phyloP scores from a whole-genome alignment of 2,113 vertebrate genomes.

The Nannospalax galili region DNA sequence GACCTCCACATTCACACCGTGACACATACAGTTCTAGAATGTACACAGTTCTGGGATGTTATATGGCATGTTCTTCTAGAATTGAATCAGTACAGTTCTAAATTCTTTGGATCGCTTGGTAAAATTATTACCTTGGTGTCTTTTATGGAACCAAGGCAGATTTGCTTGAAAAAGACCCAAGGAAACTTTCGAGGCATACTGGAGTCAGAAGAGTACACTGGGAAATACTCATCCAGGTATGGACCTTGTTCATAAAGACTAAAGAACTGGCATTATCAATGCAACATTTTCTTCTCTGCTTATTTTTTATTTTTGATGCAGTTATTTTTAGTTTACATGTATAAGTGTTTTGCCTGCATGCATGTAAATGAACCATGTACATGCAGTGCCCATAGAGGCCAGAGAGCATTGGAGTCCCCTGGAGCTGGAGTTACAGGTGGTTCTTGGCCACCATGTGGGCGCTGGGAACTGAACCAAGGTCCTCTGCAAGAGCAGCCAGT shows the following conservation, averaged over 20 bases:
- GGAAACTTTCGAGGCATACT: conserved; percentile 4
- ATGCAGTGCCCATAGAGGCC: too few species aligned
- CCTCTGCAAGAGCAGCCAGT: too few species aligned
- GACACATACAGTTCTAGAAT: not conserved
- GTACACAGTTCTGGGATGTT: too few species aligned
- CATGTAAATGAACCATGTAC: too few species aligned
- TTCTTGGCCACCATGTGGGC: too few species aligned
- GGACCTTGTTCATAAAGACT: not conserved
- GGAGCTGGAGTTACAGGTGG: too few species aligned
- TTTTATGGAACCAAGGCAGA: not conserved
- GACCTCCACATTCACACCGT: not conserved
- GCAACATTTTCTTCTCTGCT: not conserved
- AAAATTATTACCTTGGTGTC: not conserved
- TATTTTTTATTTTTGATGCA: too few species aligned
- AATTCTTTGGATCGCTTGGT: conserved; percentile 25
- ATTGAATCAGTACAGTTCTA: conserved; percentile 31
- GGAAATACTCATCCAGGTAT: not conserved
- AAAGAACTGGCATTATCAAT: not conserved
- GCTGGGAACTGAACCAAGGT: too few species aligned
- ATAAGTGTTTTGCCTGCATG: too few species aligned
- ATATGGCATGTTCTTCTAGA: not conserved
- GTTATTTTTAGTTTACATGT: too few species aligned
- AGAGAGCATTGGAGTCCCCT: too few species aligned
- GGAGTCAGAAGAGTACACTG: conserved; percentile 30
- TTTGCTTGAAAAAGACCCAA: not conserved